A percentile compares a stretch with the other conserved stretches of the same genome.
Evolutionary conservation across 2,888 invertebrate genomes (phyloP).

Genomic region (Andrena flavipes): DNA sequence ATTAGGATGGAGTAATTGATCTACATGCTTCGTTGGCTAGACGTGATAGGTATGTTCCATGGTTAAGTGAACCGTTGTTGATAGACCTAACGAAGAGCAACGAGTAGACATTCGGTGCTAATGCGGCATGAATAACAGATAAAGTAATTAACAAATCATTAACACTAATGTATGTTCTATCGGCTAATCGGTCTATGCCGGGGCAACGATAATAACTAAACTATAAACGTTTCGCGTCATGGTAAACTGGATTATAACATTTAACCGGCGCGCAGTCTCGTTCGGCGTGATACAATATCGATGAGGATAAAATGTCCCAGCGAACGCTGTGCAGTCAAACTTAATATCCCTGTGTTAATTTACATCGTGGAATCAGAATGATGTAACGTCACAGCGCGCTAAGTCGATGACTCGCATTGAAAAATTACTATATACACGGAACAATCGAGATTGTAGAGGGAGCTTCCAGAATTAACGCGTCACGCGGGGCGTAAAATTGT

Average conservation of each 20-base stretch:
- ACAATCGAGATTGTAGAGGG: neutral
- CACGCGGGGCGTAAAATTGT: constrained; percentile 31
- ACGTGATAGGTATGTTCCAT: neutral
- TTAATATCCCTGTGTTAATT: constrained; percentile 37
- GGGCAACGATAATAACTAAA: constrained; percentile 19
- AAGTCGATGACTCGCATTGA: constrained; percentile 29
- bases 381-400: neutral
- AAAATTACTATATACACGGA: constrained; percentile 15
- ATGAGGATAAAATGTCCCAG: constrained; percentile 41
- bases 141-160: constrained; percentile 46
- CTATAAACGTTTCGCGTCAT: constrained; percentile 40
- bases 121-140: constrained; percentile 20
- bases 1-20: no score
- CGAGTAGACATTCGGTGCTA: neutral
- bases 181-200: constrained; percentile 20
- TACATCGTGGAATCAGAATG: constrained; percentile 11
- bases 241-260: constrained; percentile 55
- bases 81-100: neutral
- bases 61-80: neutral
- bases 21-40: no score
- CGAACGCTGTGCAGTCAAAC: constrained; percentile 1
- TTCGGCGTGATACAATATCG: constrained; percentile 5
- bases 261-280: constrained; percentile 29
- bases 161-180: constrained; percentile 11
- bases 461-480: constrained; percentile 12